These are phyloP conservation scores for Serripes groenlandicus DNA, from an alignment of 2,888 invertebrate genomes.

Conservation along the genomic window DNA sequence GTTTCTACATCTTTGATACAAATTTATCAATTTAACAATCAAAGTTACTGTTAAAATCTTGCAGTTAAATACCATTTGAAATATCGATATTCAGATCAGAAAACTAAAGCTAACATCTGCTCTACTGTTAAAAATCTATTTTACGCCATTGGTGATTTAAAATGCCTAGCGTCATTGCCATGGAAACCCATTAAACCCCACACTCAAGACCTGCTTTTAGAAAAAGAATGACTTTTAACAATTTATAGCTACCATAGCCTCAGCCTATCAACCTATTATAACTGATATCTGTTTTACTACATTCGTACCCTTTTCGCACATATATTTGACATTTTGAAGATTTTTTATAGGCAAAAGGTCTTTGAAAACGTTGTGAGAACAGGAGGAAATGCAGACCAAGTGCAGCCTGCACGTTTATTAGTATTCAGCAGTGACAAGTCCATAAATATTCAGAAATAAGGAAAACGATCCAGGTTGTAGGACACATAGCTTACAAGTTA, in stretches of 20 bases:
- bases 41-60: neutral
- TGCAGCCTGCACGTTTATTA: no score
- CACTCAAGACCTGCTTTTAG: neutral
- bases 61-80: neutral
- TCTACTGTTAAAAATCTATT: constrained; percentile 7
- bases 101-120: constrained; percentile 3
- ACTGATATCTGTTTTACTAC: no score
- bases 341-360: neutral
- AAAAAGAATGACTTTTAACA: neutral
- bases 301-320: no score
- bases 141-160: constrained; percentile 26
- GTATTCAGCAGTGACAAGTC: no score
- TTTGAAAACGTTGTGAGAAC: neutral
- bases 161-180: constrained; percentile 18
- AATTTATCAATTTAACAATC: constrained; percentile 3
- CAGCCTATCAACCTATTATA: no score
- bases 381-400: neutral
- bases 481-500: no score
- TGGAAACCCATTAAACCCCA: constrained; percentile 21
- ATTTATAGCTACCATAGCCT: neutral
- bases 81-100: neutral
- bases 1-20: neutral
- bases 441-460: no score
- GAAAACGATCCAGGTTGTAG: no score
- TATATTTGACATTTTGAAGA: no score